Evolutionary conservation across 2,113 vertebrate genomes (phyloP), one percentile per base, ranked within the genome.

Genomic region (Cathartes aura): DNA sequence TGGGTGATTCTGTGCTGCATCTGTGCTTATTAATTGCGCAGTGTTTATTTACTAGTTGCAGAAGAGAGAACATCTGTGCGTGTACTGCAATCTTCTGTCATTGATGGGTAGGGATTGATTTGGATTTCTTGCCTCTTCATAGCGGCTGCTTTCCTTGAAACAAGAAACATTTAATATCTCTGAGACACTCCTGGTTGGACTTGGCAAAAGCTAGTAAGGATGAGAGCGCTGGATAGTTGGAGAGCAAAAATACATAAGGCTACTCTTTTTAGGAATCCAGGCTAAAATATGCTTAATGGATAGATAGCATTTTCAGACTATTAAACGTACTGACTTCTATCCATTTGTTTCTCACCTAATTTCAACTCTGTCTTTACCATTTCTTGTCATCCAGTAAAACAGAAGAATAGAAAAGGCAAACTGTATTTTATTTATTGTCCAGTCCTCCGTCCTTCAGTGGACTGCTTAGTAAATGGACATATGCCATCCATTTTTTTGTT

Each of bases 61-160:
- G 93, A 93, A 93, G 60, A 95, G 87, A 87, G 78, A 95, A 94
- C 84, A 85, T 95, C 90, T 93, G 96, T 91, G 96, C 13, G 1
- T 87, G 38, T 91, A 45, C 68, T 93, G 78, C 66, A 89, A 11
- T 95, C 62, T 95, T 91, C 91, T 79, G 52, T 40, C 64, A 52
- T 30, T 94, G 84, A 18, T 89, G 80, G 32, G 30, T 40, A 78
- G 83, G 64, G 52, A 74, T 47, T 91, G 76, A 56, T 91, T 91
- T 90, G 64, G 38, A 68, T 87, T 95, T 96, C 73, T 95, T 96
- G 73, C 53, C 38, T 90, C 36, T 91, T 91, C 5, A 3, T 74
- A 82, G 60, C 1, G 5, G 23, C 74, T 88, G 85, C 74, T 87
- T 97, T 90, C 66, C 58, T 87, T 90, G 84, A 85, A 96, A 93